Evolutionary conservation across 2,888 invertebrate genomes (phyloP).

Genomic region (Camponotus fellah): DNA sequence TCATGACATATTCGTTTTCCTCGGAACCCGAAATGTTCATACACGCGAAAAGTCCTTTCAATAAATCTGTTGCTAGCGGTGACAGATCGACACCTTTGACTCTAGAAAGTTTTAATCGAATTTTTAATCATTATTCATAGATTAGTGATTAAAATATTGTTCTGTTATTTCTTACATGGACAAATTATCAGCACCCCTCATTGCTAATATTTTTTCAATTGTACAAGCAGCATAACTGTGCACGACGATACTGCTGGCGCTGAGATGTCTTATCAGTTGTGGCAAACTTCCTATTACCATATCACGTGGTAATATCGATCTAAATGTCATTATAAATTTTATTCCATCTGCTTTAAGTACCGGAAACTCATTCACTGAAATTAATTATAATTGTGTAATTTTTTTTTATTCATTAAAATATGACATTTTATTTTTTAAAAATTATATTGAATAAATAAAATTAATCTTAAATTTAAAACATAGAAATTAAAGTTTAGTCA

Average conservation of each 20-base stretch:
- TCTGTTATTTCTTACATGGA: slow-evolving; percentile 86
- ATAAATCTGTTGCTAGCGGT: slow-evolving; percentile 90
- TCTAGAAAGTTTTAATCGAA: slow-evolving; percentile 81
- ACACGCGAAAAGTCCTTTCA: slow-evolving; percentile 92
- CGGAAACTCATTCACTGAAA: slow-evolving; percentile 94
- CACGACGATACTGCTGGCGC: slow-evolving; percentile 93
- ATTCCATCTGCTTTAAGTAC: slow-evolving; percentile 98
- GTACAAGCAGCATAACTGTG: slow-evolving; percentile 98
- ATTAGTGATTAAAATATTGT: slow-evolving; percentile 26
- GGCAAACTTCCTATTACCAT: slow-evolving; percentile 92
- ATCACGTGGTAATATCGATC: slow-evolving; percentile 94
- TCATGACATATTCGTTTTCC: slow-evolving; percentile 99
- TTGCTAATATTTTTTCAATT: slow-evolving; percentile 94
- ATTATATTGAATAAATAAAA: not conserved
- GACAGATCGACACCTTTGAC: slow-evolving; percentile 89
- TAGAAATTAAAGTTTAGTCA: not conserved
- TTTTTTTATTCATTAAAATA: not conserved
- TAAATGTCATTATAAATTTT: slow-evolving; percentile 98
- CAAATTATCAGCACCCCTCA: slow-evolving; percentile 89
- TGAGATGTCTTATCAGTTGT: slow-evolving; percentile 92
- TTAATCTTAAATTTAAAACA: not conserved
- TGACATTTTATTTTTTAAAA: not conserved
- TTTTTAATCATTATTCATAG: slow-evolving; percentile 19
- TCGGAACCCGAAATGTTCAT: slow-evolving; percentile 91
- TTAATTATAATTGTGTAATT: slow-evolving; percentile 21